These are phyloP conservation scores for Ostrea denselamellosa DNA, from an alignment of 1,140 invertebrate genomes.

Conservation along the genomic window DNA sequence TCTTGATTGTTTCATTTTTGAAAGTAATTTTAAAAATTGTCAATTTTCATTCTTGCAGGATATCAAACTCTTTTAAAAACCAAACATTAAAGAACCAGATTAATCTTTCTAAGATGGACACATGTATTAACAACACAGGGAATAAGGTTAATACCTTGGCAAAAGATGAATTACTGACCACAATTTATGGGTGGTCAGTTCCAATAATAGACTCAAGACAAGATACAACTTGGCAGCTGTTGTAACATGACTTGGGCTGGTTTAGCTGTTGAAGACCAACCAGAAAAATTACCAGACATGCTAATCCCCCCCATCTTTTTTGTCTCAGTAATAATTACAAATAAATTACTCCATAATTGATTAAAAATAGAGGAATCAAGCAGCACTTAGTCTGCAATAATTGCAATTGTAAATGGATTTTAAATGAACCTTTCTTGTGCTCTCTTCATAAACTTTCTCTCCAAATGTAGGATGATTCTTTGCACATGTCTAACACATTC, in stretches of 20 bases:
- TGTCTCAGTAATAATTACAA: neutral
- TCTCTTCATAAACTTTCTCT: neutral
- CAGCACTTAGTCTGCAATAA: slow-evolving; percentile 7
- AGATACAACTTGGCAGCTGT: neutral
- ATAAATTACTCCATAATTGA: neutral
- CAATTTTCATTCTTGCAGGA: no score
- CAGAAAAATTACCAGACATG: no score
- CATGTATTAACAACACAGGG: neutral
- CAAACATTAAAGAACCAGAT: no score
- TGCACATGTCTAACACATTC: slow-evolving; percentile 21
- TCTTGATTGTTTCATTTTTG: no score
- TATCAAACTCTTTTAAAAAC: no score
- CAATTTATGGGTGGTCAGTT: slow-evolving; percentile 7
- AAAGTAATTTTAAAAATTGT: no score
- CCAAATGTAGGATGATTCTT: neutral
- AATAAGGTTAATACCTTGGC: neutral
- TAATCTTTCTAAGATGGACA: neutral
- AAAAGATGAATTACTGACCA: neutral
- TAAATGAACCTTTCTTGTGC: neutral
- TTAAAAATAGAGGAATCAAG: neutral
- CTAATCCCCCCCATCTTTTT: neutral
- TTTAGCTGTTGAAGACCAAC: neutral
- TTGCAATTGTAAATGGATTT: neutral
- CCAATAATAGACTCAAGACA: neutral
- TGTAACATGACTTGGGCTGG: neutral